Evolutionary conservation across 2,888 invertebrate species (phyloP).

Genomic region (Acronicta aceris): DNA sequence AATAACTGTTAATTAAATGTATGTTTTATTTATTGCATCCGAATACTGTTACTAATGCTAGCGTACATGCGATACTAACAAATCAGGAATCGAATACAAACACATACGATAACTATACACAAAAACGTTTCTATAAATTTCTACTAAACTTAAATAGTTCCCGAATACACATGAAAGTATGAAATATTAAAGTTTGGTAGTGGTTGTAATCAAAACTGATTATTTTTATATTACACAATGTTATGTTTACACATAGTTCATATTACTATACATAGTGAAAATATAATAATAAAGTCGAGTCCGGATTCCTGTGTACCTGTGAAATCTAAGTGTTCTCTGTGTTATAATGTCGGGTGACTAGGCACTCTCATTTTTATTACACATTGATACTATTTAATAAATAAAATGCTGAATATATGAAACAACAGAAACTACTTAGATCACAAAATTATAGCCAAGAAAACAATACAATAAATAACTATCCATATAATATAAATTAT

Average conservation of each 20-base stretch:
- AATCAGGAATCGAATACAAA: constrained; percentile 69
- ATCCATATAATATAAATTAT: no score
- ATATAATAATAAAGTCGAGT: no score
- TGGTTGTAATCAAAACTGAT: not conserved
- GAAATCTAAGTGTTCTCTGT: no score
- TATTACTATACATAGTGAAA: no score
- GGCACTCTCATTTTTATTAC: constrained; percentile 36
- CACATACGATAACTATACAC: constrained; percentile 75
- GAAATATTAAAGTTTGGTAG: constrained; percentile 3
- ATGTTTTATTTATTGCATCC: constrained; percentile 85
- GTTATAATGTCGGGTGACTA: constrained; percentile 10
- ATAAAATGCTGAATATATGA: constrained; percentile 13
- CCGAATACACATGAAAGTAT: constrained; percentile 50
- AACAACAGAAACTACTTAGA: constrained; percentile 2
- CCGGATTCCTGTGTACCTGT: no score
- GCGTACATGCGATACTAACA: constrained; percentile 79
- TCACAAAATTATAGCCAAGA: constrained; percentile 15
- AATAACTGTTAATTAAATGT: constrained; percentile 64
- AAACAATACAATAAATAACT: constrained; percentile 19
- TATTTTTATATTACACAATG: no score
- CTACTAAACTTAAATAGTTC: constrained; percentile 70
- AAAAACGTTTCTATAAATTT: constrained; percentile 76
- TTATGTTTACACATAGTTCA: no score
- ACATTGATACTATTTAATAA: constrained; percentile 31
- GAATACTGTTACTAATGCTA: constrained; percentile 85